Base-by-base conservation (phyloP, 1,140 invertebrate species). In the Atta texana region DNA sequence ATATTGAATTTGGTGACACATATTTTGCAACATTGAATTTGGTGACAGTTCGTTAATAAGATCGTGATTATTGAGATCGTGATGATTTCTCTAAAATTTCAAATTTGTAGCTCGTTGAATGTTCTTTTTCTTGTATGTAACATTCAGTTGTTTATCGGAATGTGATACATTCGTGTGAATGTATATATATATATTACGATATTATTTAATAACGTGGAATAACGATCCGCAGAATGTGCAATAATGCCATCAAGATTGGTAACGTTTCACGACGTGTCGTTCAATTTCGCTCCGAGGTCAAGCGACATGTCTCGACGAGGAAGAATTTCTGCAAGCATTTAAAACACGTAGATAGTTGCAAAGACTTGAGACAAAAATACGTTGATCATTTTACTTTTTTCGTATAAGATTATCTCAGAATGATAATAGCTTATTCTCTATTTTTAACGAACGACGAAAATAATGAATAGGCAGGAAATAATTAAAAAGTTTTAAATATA, bases 261-360 rank as follows among this genome's bases (percentile, higher is more conserved):
- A 76, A 76, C 63, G 68, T 80, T 49, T 80, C 49, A 31, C 21
- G 21, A 81, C 44, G 24, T 57, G 31, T 57, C 64, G 51, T 80
- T 92, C 82, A 68, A 92, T 89, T 66, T 94, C 91, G 8, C 89
- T 88, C 6, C 92, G 16, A 51, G 92, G 55, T 69, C 92, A 91
- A 61, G 85, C 91, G 61, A 89, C 68, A 18, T 78, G 59, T 78
- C 75, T 63, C 18, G 16, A 63, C 14, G n/a, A 69, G n/a, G 64
- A 57, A 71, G 78, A 81, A 71, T 57, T 81, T 81, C 78, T 71
- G 21, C 31, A 39, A 81, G 31, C n/a, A 5, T 49, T 49, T 78
- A 39, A 71, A 57, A 14, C n/a, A 55, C 10, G 63, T 44, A 57
- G 63, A 81, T 16, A 31, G 1, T 53, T 44, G 24, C 21, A 21